Evolutionary conservation across 2,113 vertebrate genomes (phyloP), one percentile per base, ranked within the genome.

Genomic region (Todiramphus saurophagus): DNA sequence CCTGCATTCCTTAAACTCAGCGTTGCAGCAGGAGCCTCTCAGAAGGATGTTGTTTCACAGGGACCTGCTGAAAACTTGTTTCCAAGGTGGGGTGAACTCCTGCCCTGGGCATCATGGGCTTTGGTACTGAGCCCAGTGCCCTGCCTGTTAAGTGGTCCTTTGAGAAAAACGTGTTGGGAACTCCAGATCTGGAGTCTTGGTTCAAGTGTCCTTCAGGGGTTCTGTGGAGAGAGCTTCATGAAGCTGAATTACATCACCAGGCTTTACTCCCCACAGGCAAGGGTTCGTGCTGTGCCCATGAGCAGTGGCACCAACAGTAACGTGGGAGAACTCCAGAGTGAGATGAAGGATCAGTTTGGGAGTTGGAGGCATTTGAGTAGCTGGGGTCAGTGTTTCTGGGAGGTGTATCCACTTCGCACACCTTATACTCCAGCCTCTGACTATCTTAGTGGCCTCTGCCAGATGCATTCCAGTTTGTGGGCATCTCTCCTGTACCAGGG

Each of bases 311-410:
- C 43, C 43, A 43, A 43, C 43, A 43, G 14, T 15, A 16, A 43
- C 43, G 1, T 9, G 50, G 43, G 48, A 74, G 69, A 58, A 55
- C 55, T 81, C 74, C 1, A 2, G 60, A 78, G 74, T 78, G 62
- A 55, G 46, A 19, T 9, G 10, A 46, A 24, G 50, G 39, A 35
- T 62, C 2, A 0, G 7, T 16, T 80, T 0, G 1, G 33, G 74
- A 64, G 23, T 10, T 39, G 50, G 50, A n/a, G 17, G 27, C 37
- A 16, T 21, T 55, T 51, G 46, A 75, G 35, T 33, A 24, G 37
- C 37, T 89, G 58, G 37, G 20, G 13, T 41, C 5, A 41, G 41
- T 55, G 50, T 69, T 92, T 44, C 30, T 28, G 59, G 50, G 70
- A 67, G 11, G 13, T 81, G 43, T 83, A 28, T 50, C 69, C 64